These are phyloP conservation scores for Ctenoplectra terminalis DNA, from an alignment of 1,140 invertebrate genomes.

Conservation along the genomic window DNA sequence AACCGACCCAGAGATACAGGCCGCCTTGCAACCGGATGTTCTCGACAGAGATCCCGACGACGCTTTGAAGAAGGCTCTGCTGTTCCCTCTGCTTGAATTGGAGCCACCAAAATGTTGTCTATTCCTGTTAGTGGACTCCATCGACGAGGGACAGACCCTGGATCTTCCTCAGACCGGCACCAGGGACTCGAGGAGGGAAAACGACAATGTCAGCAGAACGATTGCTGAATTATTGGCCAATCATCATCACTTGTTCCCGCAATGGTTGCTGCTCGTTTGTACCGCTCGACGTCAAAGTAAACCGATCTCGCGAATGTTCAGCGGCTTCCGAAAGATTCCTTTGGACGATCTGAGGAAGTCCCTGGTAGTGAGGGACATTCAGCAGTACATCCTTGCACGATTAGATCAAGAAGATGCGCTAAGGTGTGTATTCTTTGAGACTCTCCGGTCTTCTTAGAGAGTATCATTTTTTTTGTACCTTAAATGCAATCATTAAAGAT, in stretches of 20 bases:
- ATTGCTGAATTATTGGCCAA: conserved; percentile 94
- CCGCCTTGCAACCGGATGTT: conserved; percentile 87
- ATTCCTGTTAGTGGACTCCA: conserved; percentile 94
- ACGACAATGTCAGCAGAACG: conserved; percentile 86
- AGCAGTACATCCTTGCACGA: conserved; percentile 96
- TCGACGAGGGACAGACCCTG: conserved; percentile 89
- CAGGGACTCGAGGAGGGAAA: conserved; percentile 79
- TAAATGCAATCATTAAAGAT: no score
- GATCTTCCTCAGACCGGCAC: conserved; percentile 77
- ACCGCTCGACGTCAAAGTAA: conserved; percentile 94
- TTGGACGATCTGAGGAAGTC: conserved; percentile 95
- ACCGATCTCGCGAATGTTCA: conserved; percentile 94
- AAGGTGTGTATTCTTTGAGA: conserved; percentile 47
- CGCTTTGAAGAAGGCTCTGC: conserved; percentile 93
- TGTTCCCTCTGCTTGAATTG: conserved; percentile 93
- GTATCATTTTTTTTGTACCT: no score
- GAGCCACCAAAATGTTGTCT: conserved; percentile 92
- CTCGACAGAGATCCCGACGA: conserved; percentile 94
- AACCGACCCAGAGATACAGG: conserved; percentile 89
- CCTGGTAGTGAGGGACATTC: conserved; percentile 95
- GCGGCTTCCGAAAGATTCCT: conserved; percentile 96
- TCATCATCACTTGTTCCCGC: conserved; percentile 96
- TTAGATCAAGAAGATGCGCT: conserved; percentile 93
- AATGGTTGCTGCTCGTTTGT: conserved; percentile 95
- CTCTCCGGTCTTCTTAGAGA: no score